A percentile compares a stretch with the other conserved stretches of the same genome.
Conservation (phyloP, 2,888 invertebrate species). For the Patella pellucida region DNA sequence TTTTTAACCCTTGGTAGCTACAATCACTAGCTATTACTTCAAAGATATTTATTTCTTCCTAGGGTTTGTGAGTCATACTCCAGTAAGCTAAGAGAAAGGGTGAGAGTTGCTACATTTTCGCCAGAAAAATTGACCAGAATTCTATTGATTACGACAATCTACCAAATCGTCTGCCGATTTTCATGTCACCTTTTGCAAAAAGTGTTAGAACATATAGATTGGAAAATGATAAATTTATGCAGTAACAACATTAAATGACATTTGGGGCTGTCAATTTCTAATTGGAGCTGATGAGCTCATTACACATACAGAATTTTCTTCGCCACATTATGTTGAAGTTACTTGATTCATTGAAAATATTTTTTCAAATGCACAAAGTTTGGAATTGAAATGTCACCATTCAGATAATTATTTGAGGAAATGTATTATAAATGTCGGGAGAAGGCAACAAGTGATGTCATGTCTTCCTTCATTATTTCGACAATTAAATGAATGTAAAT, state of each 20-base stretch:
- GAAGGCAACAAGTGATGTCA: too few relatives aligned
- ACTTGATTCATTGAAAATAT: too few relatives aligned
- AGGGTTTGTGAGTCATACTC: constrained; percentile 7
- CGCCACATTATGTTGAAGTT: too few relatives aligned
- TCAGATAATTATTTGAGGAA: too few relatives aligned
- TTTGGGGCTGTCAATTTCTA: neutral
- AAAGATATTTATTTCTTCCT: constrained; percentile 5
- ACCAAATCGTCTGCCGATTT: neutral
- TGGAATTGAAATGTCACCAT: too few relatives aligned
- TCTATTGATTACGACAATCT: constrained; percentile 8
- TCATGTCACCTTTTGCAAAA: constrained; percentile 3
- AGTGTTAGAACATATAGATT: constrained; percentile 8
- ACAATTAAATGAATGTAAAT: too few relatives aligned
- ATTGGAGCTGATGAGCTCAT: too few relatives aligned
- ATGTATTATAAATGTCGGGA: too few relatives aligned
- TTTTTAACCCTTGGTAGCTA: neutral
- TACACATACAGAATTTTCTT: too few relatives aligned
- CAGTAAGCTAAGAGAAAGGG: constrained; percentile 8
- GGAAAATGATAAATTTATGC: constrained; percentile 5
- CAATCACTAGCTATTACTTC: neutral
- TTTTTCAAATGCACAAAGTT: too few relatives aligned
- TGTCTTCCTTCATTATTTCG: too few relatives aligned
- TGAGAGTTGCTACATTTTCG: neutral
- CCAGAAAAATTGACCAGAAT: neutral
- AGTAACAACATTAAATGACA: constrained; percentile 9